Evolutionary conservation across 2,888 invertebrate species (phyloP), one percentile per base, ranked within the genome.

Genomic region (Augochlorella aurata): DNA sequence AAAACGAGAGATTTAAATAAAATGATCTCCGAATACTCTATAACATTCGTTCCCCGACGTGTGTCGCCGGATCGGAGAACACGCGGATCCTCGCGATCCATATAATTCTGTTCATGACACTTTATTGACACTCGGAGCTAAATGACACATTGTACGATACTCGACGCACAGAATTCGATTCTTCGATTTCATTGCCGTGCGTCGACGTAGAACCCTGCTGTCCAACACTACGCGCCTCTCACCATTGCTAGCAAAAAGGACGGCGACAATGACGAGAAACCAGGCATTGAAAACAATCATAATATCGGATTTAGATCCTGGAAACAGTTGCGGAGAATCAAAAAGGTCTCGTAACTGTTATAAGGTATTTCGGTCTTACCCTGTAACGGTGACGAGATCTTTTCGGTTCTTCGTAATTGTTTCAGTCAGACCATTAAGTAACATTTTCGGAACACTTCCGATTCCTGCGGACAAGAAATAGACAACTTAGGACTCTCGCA

Each of bases 11-110:
- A 9, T 50, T 65, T 44, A 50, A 65, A 50, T 50, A 73, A 47
- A 76, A 76, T 50, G 49, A 47, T 75, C 54, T 29, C 10, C 16
- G 16, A 4, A 5, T 18, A 72, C 21, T 66, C 45, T n/a, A 24
- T 47, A 58, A 65, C 65, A n/a, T 52, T 14, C 38, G 38, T 47
- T 67, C 18, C 10, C 18, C 50, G 24, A 29, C 16, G 24, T 18
- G 24, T 7, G 12, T 14, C 29, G 29, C 29, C 29, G 29, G 21
- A 47, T 29, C 49, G 29, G 21, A 16, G 29, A 24, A 1, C 21
- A 29, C 29, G n/a, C 24, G 38, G 54, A n/a, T 70, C 45, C 18
- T 21, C 24, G 49, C 49, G 47, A 50, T 47, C 10, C 5, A 10
- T 54, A 45, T 21, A 5, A 5, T 38, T 49, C 44, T 70, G 70